Percentiles rank a stretch among this genome's conserved stretches.
phyloP scores from a whole-genome alignment of 2,888 invertebrate species.

The Phyllotreta striolata region DNA sequence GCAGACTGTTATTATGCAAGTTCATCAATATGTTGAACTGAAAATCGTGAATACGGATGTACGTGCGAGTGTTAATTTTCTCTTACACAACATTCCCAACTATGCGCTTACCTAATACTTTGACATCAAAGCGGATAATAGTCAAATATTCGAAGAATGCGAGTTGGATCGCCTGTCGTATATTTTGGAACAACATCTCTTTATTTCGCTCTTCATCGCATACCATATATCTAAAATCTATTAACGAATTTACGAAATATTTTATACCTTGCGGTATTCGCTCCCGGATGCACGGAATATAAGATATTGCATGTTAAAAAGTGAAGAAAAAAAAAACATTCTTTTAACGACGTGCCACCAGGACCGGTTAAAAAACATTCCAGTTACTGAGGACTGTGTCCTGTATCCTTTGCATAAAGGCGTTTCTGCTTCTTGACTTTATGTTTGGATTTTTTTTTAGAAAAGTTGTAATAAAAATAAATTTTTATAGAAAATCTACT shows the following conservation, averaged over 20 bases:
- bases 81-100: too few species aligned
- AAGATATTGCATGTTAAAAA: slow-evolving; percentile 1
- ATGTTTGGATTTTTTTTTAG: too few species aligned
- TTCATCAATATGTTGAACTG: too few species aligned
- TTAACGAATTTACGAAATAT: slow-evolving; percentile 13
- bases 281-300: slow-evolving; percentile 21
- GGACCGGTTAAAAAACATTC: slow-evolving; percentile 1
- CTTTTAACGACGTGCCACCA: slow-evolving; percentile 7
- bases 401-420: too few species aligned
- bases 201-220: slow-evolving; percentile 1
- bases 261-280: slow-evolving; percentile 17
- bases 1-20: too few species aligned
- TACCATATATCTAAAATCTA: not conserved
- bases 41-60: too few species aligned
- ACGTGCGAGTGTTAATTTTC: too few species aligned
- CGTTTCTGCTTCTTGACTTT: too few species aligned
- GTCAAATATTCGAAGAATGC: not conserved
- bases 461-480: too few species aligned
- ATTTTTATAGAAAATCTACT: too few species aligned
- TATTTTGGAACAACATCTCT: slow-evolving; percentile 3
- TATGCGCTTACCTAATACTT: too few species aligned
- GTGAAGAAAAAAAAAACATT: slow-evolving; percentile 9
- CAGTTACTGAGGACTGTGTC: not conserved
- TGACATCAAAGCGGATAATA: too few species aligned
- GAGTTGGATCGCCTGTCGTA: not conserved